These are phyloP conservation scores for Mus minutoides DNA, from an alignment of 2,797 vertebrate species.

Conservation along the genomic window DNA sequence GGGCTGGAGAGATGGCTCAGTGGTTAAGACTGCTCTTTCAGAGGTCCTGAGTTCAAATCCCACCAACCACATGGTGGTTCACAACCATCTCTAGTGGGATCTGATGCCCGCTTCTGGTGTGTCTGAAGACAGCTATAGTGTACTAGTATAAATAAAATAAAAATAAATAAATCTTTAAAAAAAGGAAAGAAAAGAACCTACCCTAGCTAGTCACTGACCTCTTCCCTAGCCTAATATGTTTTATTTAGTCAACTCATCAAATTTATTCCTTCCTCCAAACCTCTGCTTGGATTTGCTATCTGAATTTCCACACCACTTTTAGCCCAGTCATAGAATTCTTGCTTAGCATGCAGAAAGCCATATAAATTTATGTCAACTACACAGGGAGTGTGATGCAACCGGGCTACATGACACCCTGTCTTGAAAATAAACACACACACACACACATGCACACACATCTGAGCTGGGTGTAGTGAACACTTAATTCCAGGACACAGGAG, in stretches of 20 bases:
- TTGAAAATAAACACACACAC: background rate
- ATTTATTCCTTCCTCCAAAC: background rate
- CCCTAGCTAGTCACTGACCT: conserved; percentile 6
- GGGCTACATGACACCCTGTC: background rate
- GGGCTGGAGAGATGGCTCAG: too few relatives aligned
- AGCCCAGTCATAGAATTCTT: background rate
- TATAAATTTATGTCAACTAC: background rate
- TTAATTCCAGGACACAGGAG: background rate
- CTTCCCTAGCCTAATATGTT: background rate
- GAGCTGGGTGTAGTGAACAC: background rate
- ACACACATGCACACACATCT: background rate
- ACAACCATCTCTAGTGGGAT: too few relatives aligned
- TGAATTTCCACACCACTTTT: background rate
- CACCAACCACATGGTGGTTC: background rate
- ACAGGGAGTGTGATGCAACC: background rate
- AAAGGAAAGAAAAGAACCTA: background rate
- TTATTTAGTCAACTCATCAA: conserved; percentile 14
- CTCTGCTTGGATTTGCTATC: conserved; percentile 14
- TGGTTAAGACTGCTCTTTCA: too few relatives aligned
- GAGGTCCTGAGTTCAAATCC: background rate
- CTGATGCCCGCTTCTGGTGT: too few relatives aligned
- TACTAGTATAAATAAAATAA: too few relatives aligned
- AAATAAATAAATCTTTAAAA: too few relatives aligned
- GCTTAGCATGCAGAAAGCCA: background rate
- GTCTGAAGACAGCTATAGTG: too few relatives aligned